Percentiles rank a stretch among this genome's conserved stretches.
Conservation (phyloP, 2,797 vertebrate genomes). For the Myotis findleyi region DNA sequence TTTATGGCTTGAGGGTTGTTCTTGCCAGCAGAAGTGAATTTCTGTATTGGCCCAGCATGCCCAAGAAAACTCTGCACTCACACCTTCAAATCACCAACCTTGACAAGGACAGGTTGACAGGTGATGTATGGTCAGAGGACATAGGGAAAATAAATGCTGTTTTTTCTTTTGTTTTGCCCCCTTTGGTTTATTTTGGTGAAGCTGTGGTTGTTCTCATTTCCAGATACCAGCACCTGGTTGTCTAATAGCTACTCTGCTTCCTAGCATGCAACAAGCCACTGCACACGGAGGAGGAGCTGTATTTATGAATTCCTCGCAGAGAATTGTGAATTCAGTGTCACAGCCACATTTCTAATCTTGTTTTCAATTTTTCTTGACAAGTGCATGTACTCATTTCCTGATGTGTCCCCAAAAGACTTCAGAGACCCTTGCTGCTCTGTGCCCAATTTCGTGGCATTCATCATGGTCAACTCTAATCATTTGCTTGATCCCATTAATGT, state of each 20-base stretch:
- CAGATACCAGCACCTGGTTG: neutral
- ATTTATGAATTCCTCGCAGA: neutral
- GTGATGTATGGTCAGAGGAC: neutral
- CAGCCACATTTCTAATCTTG: neutral
- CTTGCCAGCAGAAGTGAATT: neutral
- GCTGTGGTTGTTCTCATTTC: neutral
- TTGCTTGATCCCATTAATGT: rapidly evolving
- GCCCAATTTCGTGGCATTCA: rapidly evolving
- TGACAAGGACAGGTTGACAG: neutral
- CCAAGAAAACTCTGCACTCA: neutral
- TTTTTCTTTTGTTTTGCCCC: neutral
- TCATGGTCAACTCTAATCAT: neutral
- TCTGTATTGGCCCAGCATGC: neutral
- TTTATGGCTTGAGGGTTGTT: neutral
- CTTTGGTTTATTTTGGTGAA: neutral
- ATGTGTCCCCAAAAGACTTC: neutral
- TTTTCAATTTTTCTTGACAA: neutral
- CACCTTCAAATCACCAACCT: neutral
- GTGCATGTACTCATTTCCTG: neutral
- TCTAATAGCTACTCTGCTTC: neutral
- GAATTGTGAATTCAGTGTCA: neutral
- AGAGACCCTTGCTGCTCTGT: neutral
- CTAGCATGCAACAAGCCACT: neutral
- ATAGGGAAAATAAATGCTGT: neutral
- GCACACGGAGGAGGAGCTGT: neutral